phyloP scores from a whole-genome alignment of 2,797 vertebrate species.

The Neosilurus hyrtlii region DNA sequence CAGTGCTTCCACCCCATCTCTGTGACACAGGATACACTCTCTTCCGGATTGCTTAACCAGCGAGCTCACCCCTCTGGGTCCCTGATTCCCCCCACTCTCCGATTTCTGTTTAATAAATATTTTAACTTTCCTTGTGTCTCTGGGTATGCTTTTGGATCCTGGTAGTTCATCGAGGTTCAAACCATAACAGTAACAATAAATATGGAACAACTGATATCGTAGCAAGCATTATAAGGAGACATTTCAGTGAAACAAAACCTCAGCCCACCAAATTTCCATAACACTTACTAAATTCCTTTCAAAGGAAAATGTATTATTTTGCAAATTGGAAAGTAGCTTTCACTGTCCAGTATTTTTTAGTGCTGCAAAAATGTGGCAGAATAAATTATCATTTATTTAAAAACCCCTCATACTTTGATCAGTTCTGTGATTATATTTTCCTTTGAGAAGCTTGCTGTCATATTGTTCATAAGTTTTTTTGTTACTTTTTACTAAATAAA shows the following conservation, averaged over 20 bases:
- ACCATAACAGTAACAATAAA: too few relatives aligned
- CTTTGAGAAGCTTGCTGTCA: background rate
- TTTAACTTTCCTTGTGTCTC: too few relatives aligned
- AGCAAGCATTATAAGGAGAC: background rate
- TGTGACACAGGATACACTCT: too few relatives aligned
- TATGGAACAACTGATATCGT: background rate
- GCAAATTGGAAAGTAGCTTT: background rate
- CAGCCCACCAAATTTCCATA: background rate
- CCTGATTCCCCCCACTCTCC: too few relatives aligned
- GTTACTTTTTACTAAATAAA: too few relatives aligned
- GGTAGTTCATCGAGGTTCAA: too few relatives aligned
- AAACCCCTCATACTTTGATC: background rate
- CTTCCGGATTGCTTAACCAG: too few relatives aligned
- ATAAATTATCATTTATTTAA: background rate
- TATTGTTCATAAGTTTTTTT: slow-evolving; percentile 2
- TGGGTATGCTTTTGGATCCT: too few relatives aligned
- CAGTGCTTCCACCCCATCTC: too few relatives aligned
- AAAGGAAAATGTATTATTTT: background rate
- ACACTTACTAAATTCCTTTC: background rate
- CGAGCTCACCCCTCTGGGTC: too few relatives aligned
- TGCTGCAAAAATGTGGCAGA: background rate
- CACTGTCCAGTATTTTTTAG: background rate
- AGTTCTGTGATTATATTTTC: background rate
- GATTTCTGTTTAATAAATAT: too few relatives aligned
- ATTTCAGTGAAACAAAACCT: background rate